A percentile compares a stretch with the other conserved stretches of the same genome.
These are phyloP conservation scores for Helogale parvula DNA, from an alignment of 2,113 vertebrate genomes.

Conservation along the genomic window DNA sequence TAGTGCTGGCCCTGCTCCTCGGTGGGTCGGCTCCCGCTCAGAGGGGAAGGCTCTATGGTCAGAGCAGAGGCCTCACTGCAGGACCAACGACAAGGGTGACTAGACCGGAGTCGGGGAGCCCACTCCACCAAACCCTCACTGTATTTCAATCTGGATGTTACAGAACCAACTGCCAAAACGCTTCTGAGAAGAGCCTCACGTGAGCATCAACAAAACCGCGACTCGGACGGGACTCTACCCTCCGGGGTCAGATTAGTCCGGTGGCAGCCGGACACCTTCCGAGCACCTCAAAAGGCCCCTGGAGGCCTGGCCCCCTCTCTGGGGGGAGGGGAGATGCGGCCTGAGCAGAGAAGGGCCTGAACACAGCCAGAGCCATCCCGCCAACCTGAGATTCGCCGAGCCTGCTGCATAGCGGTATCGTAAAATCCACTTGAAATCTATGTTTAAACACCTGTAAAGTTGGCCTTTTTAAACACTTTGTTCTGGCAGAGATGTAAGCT, in stretches of 20 bases:
- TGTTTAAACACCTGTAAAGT: background rate
- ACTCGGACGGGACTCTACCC: background rate
- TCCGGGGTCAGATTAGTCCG: fast-evolving
- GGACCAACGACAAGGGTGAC: fast-evolving
- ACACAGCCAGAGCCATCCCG: background rate
- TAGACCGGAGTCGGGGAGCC: too few species aligned
- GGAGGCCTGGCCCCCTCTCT: background rate
- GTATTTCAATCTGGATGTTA: background rate
- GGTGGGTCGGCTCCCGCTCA: background rate
- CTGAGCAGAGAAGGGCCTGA: background rate
- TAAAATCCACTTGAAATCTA: background rate
- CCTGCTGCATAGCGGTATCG: fast-evolving
- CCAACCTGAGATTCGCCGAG: background rate
- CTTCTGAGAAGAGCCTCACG: background rate
- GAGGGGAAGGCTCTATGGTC: background rate
- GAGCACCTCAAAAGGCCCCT: too few species aligned
- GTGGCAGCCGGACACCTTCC: background rate
- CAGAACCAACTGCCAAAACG: background rate
- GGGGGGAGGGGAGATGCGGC: background rate
- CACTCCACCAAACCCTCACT: background rate
- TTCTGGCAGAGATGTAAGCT: background rate
- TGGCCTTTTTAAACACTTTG: background rate
- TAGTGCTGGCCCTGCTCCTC: background rate
- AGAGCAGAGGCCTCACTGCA: background rate
- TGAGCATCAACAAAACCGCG: background rate